Percentiles rank a stretch among this genome's conserved stretches.
phyloP scores from a whole-genome alignment of 2,888 invertebrate species.

The Ceriagrion tenellum region DNA sequence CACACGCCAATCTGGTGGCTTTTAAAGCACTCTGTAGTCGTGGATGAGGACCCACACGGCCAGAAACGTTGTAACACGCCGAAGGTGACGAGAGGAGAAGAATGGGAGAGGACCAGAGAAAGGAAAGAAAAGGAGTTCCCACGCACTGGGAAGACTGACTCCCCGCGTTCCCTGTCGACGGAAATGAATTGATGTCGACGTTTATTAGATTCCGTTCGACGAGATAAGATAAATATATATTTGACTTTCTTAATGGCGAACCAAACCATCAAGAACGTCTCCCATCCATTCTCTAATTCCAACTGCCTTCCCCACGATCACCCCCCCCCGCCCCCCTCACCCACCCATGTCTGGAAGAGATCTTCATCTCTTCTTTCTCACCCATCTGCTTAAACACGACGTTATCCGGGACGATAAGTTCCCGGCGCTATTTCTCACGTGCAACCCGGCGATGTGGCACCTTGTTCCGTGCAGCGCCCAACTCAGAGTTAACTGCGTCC shows the following conservation, averaged over 20 bases:
- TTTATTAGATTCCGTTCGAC: neutral
- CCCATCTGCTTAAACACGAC: too few relatives aligned
- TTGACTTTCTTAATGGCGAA: constrained; percentile 32
- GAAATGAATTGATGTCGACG: constrained; percentile 38
- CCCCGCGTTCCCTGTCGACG: constrained; percentile 9
- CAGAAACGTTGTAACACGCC: neutral
- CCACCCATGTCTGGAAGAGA: neutral
- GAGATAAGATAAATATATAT: constrained; percentile 39
- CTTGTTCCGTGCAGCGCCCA: too few relatives aligned
- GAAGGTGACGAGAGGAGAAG: neutral
- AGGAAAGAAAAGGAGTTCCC: neutral
- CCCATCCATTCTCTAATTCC: constrained; percentile 22
- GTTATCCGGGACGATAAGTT: too few relatives aligned
- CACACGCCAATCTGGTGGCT: too few relatives aligned
- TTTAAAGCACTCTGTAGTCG: too few relatives aligned
- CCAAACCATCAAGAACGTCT: neutral
- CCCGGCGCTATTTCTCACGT: too few relatives aligned
- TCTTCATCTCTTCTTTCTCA: neutral
- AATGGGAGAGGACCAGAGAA: neutral
- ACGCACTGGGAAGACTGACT: neutral
- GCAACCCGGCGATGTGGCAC: too few relatives aligned
- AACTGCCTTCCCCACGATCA: neutral
- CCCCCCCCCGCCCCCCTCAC: neutral
- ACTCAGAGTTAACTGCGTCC: too few relatives aligned
- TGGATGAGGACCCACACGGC: neutral